These are phyloP conservation scores for Agrotis segetum DNA, from an alignment of 2,888 invertebrate species.

Conservation along the genomic window DNA sequence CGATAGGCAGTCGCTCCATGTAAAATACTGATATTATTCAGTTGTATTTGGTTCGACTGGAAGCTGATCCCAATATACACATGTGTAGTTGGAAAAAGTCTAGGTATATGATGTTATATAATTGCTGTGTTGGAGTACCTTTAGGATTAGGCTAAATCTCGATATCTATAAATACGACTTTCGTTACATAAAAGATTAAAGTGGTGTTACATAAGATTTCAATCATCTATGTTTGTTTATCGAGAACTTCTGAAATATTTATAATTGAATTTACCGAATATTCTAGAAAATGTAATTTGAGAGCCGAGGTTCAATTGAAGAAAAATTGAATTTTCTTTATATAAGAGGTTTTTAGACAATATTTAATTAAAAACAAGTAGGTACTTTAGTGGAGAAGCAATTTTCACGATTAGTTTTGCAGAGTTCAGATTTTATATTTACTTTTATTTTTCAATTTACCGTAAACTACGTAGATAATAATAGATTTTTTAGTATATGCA, in stretches of 20 bases:
- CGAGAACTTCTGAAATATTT: background rate
- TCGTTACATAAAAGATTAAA: constrained; percentile 10
- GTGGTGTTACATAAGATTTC: background rate
- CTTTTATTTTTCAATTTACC: background rate
- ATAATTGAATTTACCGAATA: constrained; percentile 11
- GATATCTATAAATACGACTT: background rate
- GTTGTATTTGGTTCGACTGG: too few relatives aligned
- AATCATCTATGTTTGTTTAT: background rate
- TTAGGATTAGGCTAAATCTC: background rate
- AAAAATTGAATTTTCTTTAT: constrained; percentile 16
- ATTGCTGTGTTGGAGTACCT: too few relatives aligned
- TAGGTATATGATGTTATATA: too few relatives aligned
- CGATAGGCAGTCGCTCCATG: too few relatives aligned
- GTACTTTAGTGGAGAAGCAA: constrained; percentile 12
- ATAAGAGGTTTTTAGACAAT: background rate
- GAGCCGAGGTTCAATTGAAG: constrained; percentile 1
- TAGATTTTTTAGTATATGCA: background rate
- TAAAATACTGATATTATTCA: too few relatives aligned
- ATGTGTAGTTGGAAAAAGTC: too few relatives aligned
- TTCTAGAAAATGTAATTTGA: constrained; percentile 10
- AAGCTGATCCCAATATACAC: too few relatives aligned
- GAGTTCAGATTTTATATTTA: background rate
- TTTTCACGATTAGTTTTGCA: constrained; percentile 10
- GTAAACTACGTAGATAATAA: too few relatives aligned
- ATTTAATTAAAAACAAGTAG: constrained; percentile 20